These are phyloP conservation scores for Belgica antarctica DNA, from an alignment of 2,888 invertebrate genomes.

Conservation along the genomic window DNA sequence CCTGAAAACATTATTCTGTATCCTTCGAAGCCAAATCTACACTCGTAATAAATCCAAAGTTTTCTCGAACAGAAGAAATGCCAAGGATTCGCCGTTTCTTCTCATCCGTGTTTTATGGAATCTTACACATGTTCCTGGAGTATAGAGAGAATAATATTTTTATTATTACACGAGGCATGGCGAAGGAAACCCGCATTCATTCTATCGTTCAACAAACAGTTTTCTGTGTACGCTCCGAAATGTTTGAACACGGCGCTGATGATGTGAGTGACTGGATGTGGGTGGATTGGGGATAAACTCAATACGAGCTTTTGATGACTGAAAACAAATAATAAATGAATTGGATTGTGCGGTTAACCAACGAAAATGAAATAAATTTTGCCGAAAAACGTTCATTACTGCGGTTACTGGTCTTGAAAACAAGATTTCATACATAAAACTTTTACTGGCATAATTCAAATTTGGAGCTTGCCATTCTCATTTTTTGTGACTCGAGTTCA, in stretches of 20 bases:
- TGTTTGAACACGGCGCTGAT: neutral
- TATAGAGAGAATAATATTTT: slow-evolving; percentile 3
- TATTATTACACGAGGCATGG: neutral
- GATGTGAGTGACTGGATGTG: slow-evolving; percentile 1
- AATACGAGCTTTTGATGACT: neutral
- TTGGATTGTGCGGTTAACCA: too few species aligned
- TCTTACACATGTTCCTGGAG: neutral
- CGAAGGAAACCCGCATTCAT: neutral
- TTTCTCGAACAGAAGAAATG: neutral
- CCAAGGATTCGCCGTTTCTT: neutral
- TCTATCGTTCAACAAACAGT: neutral
- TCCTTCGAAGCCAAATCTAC: too few species aligned
- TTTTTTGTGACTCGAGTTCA: too few species aligned
- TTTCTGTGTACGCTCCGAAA: too few species aligned
- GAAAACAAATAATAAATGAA: neutral
- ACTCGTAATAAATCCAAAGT: neutral
- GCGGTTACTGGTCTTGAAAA: too few species aligned
- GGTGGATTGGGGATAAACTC: neutral
- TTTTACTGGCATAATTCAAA: too few species aligned
- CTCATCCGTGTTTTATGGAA: neutral
- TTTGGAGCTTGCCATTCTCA: too few species aligned
- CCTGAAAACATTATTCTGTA: too few species aligned
- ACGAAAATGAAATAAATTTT: too few species aligned
- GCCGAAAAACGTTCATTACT: too few species aligned
- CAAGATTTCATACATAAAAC: too few species aligned